Evolutionary conservation across 2,113 vertebrate species (phyloP), one percentile per base, ranked within the genome.

Genomic region (Propithecus coquereli): DNA sequence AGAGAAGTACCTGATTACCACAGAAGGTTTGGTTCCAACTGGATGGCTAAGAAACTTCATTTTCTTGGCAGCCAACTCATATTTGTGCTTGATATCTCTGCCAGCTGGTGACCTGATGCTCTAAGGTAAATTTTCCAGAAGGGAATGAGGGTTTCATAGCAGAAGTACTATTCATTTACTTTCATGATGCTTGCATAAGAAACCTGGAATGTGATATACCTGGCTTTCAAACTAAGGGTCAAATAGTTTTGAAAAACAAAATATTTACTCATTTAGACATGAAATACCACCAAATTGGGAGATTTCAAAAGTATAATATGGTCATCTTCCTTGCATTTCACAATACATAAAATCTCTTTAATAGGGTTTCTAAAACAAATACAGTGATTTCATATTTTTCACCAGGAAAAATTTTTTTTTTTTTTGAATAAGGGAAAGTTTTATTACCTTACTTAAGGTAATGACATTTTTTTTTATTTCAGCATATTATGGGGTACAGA

Each of bases 211-310:
- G 14, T 66, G 22, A 32, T 34, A 82, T 1, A 95, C 12, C 40
- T 76, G 16, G 3, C 12, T 94, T 16, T 25, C 40, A 76, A 80
- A 87, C 25, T 34, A 66, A 89, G 16, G 9, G 54, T 91, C 25
- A 86, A 91, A 94, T 65, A 54, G 34, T 71, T 77, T 23, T 80
- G 59, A 74, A 91, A 90, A 76, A 84, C n/a, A 73, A 95, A 77
- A 52, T 32, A 8, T 81, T 45, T 45, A 86, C 6, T 52, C 45
- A 71, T 73, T 93, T 81, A 91, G 25, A 71, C 22, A 68, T 52
- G n/a, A 92, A 94, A 63, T 68, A 65, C 8, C 54, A 79, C 37
- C 70, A 87, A 73, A 57, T 0, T 74, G 30, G 16, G 25, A 94
- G 68, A 94, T 77, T 94, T 90, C 27, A 73, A 92, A 94, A 92